A percentile compares a stretch with the other conserved stretches of the same genome.
phyloP scores from a whole-genome alignment of 1,140 invertebrate species.

The Andrena cerasifolii region DNA sequence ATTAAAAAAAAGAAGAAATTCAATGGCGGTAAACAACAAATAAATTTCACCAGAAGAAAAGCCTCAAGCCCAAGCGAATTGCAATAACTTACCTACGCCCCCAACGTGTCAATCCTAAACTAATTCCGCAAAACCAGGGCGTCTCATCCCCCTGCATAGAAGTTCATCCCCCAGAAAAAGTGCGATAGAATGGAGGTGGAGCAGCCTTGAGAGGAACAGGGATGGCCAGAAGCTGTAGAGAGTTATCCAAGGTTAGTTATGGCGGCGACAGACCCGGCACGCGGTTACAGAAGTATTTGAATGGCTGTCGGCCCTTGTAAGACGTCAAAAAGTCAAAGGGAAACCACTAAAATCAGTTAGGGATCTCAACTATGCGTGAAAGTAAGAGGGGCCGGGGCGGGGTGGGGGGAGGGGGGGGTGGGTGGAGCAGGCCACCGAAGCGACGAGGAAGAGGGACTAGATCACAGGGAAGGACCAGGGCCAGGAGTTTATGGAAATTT shows the following conservation, averaged over 20 bases:
- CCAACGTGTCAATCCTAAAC: too few species aligned
- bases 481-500: conserved; percentile 76
- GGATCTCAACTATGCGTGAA: conserved; percentile 80
- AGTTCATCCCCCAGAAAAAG: neutral
- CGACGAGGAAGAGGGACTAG: conserved; percentile 50
- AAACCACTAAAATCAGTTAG: conserved; percentile 83
- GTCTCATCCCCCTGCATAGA: neutral
- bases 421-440: conserved; percentile 36
- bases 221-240: conserved; percentile 29
- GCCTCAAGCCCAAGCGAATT: too few species aligned
- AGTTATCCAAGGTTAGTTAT: conserved; percentile 81
- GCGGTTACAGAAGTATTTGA: conserved; percentile 81
- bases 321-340: conserved; percentile 82
- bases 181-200: neutral
- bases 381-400: conserved; percentile 51
- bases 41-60: too few species aligned
- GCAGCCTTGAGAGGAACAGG: conserved; percentile 8
- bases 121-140: neutral
- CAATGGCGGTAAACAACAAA: too few species aligned
- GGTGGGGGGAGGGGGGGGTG: conserved; percentile 55
- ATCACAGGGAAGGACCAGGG: conserved; percentile 42
- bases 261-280: conserved; percentile 72
- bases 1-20: too few species aligned
- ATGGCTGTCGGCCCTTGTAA: conserved; percentile 81
- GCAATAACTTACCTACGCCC: too few species aligned